Conservation (phyloP, 2,113 vertebrate genomes). For the Mustela nigripes region DNA sequence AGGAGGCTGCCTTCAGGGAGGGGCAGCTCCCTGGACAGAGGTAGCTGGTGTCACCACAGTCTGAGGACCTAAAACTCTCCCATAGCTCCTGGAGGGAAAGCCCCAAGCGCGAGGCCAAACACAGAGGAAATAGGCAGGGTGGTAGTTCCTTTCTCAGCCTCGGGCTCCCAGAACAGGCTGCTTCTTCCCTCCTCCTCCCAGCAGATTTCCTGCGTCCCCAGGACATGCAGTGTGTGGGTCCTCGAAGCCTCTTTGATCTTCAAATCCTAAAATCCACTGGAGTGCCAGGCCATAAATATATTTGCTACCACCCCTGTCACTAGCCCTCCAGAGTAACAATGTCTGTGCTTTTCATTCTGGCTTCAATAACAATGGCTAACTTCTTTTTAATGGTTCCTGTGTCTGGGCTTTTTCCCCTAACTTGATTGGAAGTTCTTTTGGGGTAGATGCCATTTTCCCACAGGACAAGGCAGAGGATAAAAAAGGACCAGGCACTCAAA, state of each 20-base stretch:
- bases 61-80: not conserved
- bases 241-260: conserved; percentile 1
- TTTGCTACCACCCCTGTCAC: not conserved
- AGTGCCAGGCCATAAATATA: not conserved
- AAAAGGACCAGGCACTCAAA: not conserved
- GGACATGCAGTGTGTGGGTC: not conserved
- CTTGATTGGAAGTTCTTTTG: conserved; percentile 29
- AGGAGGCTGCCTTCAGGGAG: not conserved
- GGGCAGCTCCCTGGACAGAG: not conserved
- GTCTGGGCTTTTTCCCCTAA: not conserved
- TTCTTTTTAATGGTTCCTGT: not conserved
- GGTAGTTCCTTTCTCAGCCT: not conserved
- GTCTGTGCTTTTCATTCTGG: conserved; percentile 16
- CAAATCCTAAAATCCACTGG: not conserved
- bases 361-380: not conserved
- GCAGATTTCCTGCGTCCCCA: not conserved
- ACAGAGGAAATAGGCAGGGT: not conserved
- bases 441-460: not conserved
- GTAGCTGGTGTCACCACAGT: not conserved
- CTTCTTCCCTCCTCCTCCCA: not conserved
- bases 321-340: not conserved
- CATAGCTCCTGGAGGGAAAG: not conserved
- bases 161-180: not conserved
- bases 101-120: not conserved
- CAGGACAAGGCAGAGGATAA: not conserved